phyloP scores from a whole-genome alignment of 2,113 vertebrate species.

The Corythoichthys haematopterus region DNA sequence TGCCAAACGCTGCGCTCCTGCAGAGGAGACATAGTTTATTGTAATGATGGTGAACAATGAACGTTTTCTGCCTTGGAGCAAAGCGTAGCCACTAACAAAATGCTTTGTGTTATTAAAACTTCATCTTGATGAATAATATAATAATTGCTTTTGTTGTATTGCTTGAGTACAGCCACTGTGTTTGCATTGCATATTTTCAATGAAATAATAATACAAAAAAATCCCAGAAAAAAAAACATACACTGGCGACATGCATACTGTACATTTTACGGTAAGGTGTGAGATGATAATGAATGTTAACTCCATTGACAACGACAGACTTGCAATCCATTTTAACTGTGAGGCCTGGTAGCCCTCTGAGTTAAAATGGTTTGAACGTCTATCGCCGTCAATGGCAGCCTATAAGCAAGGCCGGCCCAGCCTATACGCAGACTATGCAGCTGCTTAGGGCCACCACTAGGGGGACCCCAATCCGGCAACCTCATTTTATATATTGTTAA shows the following conservation, averaged over 20 bases:
- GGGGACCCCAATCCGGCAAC: no score
- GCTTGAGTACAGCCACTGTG: conserved; percentile 23
- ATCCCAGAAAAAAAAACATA: conserved; percentile 4
- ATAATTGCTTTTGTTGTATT: conserved; percentile 40
- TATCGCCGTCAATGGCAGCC: no score
- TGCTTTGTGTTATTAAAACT: conserved; percentile 47
- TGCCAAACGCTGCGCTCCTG: conserved; percentile 56
- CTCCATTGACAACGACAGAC: no score
- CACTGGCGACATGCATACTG: neutral
- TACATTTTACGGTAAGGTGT: conserved; percentile 24
- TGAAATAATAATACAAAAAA: conserved; percentile 22
- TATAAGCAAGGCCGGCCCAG: no score
- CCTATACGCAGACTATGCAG: no score
- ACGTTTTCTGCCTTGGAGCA: conserved; percentile 45
- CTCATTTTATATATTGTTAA: no score
- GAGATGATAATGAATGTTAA: conserved; percentile 18
- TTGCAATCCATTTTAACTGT: no score
- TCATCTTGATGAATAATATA: conserved; percentile 49
- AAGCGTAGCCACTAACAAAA: conserved; percentile 25
- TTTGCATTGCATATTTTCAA: conserved; percentile 39
- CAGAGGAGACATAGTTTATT: conserved; percentile 45
- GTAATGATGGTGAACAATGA: conserved; percentile 48
- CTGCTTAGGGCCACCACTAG: no score
- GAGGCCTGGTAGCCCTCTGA: no score
- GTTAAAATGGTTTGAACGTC: no score